Evolutionary conservation across 2,888 invertebrate genomes (phyloP).

Genomic region (Vesta saturnalis): DNA sequence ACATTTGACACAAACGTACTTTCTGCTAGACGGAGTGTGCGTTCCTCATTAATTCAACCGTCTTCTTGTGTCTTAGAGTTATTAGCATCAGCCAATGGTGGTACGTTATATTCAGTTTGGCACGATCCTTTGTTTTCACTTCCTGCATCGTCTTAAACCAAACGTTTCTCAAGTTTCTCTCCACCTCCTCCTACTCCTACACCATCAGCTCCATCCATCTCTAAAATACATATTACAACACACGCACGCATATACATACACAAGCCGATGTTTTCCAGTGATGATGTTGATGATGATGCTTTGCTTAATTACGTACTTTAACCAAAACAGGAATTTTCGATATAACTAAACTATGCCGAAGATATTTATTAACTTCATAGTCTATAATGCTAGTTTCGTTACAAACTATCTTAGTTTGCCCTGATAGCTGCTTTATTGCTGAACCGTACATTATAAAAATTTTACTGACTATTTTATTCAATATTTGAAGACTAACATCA

Average conservation of each 20-base stretch:
- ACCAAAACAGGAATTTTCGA: conserved; percentile 33
- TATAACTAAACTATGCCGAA: conserved; percentile 16
- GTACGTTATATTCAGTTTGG: conserved; percentile 55
- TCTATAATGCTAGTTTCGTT: neutral
- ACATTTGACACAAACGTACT: conserved; percentile 40
- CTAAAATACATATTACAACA: neutral
- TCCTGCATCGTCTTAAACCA: conserved; percentile 49
- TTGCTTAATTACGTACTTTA: conserved; percentile 35
- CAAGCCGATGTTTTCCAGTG: conserved; percentile 23
- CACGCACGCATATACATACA: conserved; percentile 4
- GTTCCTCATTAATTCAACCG: conserved; percentile 60
- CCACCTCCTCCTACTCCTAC: neutral
- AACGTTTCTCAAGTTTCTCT: conserved; percentile 45
- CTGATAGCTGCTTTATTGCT: neutral
- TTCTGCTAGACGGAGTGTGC: conserved; percentile 42
- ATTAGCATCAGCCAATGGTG: conserved; percentile 60
- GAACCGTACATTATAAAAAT: neutral
- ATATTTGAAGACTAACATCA: too few relatives aligned
- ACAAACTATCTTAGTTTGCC: neutral
- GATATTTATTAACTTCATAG: conserved; percentile 9
- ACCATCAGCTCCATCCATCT: neutral
- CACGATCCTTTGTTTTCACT: conserved; percentile 55
- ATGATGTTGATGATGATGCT: conserved; percentile 11
- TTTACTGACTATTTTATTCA: too few relatives aligned
- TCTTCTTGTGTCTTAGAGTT: conserved; percentile 59